Percentiles rank a stretch among this genome's conserved stretches.
These are phyloP conservation scores for Bellardia pandia DNA, from an alignment of 2,888 invertebrate genomes.

Conservation along the genomic window DNA sequence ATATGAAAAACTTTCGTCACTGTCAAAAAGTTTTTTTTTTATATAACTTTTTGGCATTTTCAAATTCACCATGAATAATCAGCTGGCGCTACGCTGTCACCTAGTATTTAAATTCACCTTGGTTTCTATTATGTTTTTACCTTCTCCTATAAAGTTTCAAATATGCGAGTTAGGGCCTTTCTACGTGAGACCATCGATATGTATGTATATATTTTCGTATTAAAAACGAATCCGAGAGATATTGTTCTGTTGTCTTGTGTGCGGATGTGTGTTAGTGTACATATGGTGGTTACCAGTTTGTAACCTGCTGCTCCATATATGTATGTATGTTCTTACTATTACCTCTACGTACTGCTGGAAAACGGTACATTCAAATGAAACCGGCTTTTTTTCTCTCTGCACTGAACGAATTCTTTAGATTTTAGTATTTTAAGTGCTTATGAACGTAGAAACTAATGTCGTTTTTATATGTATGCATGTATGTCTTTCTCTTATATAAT, in stretches of 20 bases:
- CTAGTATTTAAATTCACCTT: no score
- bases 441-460: slow-evolving; percentile 2
- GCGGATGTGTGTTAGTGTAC: slow-evolving; percentile 22
- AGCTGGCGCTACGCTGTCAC: no score
- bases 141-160: no score
- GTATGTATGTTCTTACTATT: slow-evolving; percentile 66
- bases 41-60: no score
- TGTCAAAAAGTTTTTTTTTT: no score
- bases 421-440: slow-evolving; percentile 21
- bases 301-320: slow-evolving; percentile 75
- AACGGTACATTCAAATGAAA: slow-evolving; percentile 75
- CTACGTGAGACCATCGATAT: no score
- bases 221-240: not conserved
- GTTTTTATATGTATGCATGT: not conserved
- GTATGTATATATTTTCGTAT: not conserved
- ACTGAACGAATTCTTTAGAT: slow-evolving; percentile 52
- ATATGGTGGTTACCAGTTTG: slow-evolving; percentile 59
- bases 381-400: slow-evolving; percentile 69
- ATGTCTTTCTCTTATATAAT: slow-evolving; percentile 40
- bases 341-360: slow-evolving; percentile 45
- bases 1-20: no score
- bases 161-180: no score
- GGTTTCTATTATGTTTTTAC: no score
- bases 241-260: not conserved
- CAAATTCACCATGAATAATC: no score